Base-by-base conservation (phyloP, 2,113 vertebrate genomes). In the Platysternon megacephalum region DNA sequence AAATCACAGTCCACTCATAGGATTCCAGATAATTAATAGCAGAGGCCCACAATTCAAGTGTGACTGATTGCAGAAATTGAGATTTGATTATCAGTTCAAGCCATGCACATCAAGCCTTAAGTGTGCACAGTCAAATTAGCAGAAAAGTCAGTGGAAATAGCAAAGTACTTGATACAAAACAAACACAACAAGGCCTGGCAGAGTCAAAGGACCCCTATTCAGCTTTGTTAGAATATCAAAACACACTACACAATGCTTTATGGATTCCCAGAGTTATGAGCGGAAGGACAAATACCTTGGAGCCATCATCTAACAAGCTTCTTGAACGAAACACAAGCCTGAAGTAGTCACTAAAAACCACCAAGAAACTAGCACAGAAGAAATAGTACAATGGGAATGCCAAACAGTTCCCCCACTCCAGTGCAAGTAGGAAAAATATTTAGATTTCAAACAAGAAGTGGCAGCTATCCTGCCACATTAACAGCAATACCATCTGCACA, bases 271-370 rank as follows among this genome's bases (percentile, higher is more conserved):
- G n/a, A 39, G 1, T 32, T 84, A n/a, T 87, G 85, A 48, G 93
- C 85, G 95, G 82, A 94, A 87, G 10, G 8, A 53, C 68, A 44
- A 84, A 87, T 87, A 10, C 21, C 2, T 88, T 91, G 82, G 53
- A 86, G 21, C 9, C 5, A 22, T 19, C 11, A 35, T 52, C 55
- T 84, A 86, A 89, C 8, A 68, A 90, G 82, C 91, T 91, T 93
- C 22, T 11, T 86, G 42, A 82, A 44, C 11, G 82, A 89, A 12
- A 0, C 22, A 84, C 48, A 48, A 2, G 28, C 91, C 44, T 94
- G 44, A 88, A 80, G 80, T 0, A 83, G 21, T 58, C 35, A 52
- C 2, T 65, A 29, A 91, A 82, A 76, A 76, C 42, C 26, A 76
- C 39, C 39, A 24, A 76, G 42, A 55, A 93, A 82, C 1, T 8